Evolutionary conservation across 2,797 vertebrate species (phyloP).

Genomic region (Heteromormyrus szaboi): DNA sequence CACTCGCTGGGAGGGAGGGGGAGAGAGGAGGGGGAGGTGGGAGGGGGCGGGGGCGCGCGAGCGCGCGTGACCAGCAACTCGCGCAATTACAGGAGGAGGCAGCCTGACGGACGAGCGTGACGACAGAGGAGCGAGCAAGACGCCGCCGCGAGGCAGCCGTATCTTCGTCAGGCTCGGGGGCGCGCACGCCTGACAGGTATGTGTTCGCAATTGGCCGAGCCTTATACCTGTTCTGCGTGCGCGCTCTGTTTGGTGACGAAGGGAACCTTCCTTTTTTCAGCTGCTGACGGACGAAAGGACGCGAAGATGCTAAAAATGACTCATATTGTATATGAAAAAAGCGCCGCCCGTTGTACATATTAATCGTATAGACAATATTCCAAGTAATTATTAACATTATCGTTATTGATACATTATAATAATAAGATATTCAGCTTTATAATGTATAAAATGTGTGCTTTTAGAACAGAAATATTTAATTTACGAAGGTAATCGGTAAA

Average conservation of each 20-base stretch:
- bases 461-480: not conserved
- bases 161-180: constrained; percentile 18
- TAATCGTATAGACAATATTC: not conserved
- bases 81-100: constrained; percentile 31
- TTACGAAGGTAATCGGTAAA: not conserved
- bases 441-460: not conserved
- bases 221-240: constrained; percentile 17
- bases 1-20: constrained; percentile 34
- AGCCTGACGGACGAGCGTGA: constrained; percentile 31
- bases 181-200: constrained; percentile 27
- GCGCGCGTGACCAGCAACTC: not conserved
- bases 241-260: not conserved
- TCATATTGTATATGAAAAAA: not conserved
- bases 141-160: not conserved
- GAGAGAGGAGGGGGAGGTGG: not conserved
- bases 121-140: constrained; percentile 32
- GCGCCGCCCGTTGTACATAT: not conserved
- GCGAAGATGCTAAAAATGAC: not conserved
- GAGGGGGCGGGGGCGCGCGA: constrained; percentile 22
- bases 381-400: not conserved
- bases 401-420: not conserved
- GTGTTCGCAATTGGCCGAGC: constrained; percentile 14
- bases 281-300: constrained; percentile 13
- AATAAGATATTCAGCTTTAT: not conserved
- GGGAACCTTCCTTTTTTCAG: constrained; percentile 1